Evolutionary conservation across 2,797 vertebrate genomes (phyloP), one percentile per base, ranked within the genome.

Genomic region (Girardinus metallicus): DNA sequence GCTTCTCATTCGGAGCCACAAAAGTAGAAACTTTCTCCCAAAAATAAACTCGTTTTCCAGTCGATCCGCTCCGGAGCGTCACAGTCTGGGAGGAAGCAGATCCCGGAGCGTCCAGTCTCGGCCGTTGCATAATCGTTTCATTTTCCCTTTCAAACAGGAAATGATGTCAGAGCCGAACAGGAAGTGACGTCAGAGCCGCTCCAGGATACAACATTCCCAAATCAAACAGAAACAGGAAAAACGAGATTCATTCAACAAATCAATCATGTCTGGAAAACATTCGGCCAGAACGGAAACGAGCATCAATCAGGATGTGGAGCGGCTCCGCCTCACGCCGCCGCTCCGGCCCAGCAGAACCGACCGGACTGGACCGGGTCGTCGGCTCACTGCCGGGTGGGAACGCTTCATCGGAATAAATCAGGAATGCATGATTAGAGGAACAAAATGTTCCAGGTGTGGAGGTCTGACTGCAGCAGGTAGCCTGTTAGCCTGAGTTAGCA

Each of bases 401-500:
- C 82, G 2, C 60, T 82, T 64, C 57, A 83, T 84, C 47, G 80
- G 71, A 64, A 85, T 34, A 39, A 60, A 89, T 90, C 84, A 89
- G 86, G 87, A 91, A 90, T 79, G 85, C 73, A 86, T 83, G 53
- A 89, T 86, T 77, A 87, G 75, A 85, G 80, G 53, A 79, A 86
- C 80, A 46, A 73, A 68, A 51, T 79, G 36, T 73, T 78, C 36
- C 76, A n/a, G 78, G 83, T 57, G 74, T 13, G 62, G 34, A 26
- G 76, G 31, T 31, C 83, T 84, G 86, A 83, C 79, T 73, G 49
- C 80, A 39, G 80, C 41, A 77, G 87, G 77, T 46, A 92, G 90
- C 88, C 86, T 86, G 92, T 94, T 83, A 91, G 81, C 83, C 91
- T 94, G 95, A 95, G 94, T 51, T 51, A 51, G 49, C 49, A 51